Conservation (phyloP, 2,113 vertebrate species). For the human (Homo sapiens) region GRCh38 chr18:32291001-32291500, state of each 20-base stretch:
- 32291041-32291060: neutral
- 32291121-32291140: neutral
- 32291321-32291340: neutral
- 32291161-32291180: neutral
- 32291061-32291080: neutral
- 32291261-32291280: neutral
- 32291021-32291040: neutral
- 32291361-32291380: neutral
- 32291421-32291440: neutral
- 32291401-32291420: neutral
- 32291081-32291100: neutral
- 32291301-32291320: neutral
- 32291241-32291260: neutral
- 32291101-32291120: neutral
- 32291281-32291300: neutral
- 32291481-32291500: neutral
- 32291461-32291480: neutral
- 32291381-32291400: neutral
- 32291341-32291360: neutral
- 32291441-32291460: neutral
- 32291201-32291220: neutral
- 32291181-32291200: neutral
- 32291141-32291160: neutral
- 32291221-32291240: neutral
- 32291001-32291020: neutral